phyloP scores from a whole-genome alignment of 2,113 vertebrate genomes.

The Martes martes region DNA sequence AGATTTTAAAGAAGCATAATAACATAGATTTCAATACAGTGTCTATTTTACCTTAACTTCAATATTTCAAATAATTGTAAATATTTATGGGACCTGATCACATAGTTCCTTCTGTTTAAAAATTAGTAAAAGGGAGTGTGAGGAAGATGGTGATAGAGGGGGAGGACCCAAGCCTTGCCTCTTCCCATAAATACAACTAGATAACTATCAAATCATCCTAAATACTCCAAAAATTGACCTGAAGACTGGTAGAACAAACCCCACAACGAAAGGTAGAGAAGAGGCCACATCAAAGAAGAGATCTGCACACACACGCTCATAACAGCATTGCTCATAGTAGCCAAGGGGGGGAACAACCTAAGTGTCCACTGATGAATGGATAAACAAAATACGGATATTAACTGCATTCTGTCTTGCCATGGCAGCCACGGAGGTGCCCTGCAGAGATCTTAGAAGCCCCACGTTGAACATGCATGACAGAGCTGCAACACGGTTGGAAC shows the following conservation, averaged over 20 bases:
- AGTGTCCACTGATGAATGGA: neutral
- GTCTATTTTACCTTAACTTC: neutral
- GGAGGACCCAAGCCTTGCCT: neutral
- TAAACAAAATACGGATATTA: neutral
- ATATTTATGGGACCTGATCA: neutral
- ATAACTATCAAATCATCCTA: neutral
- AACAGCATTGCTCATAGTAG: neutral
- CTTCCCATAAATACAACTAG: neutral
- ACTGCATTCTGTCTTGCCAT: neutral
- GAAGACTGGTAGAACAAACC: neutral
- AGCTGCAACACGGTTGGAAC: neutral
- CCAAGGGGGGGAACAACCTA: neutral
- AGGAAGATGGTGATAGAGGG: neutral
- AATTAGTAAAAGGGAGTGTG: neutral
- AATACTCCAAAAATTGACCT: neutral
- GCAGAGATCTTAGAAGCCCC: neutral
- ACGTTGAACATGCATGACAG: neutral
- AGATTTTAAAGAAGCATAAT: neutral
- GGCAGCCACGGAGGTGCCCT: neutral
- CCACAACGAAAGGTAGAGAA: neutral
- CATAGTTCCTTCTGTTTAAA: neutral
- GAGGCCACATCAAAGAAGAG: neutral
- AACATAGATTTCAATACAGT: neutral
- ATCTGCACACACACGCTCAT: neutral
- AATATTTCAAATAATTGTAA: slow-evolving; percentile 10